Evolutionary conservation across 2,888 invertebrate genomes (phyloP), one percentile per base, ranked within the genome.

Genomic region (Eupithecia exiguata): DNA sequence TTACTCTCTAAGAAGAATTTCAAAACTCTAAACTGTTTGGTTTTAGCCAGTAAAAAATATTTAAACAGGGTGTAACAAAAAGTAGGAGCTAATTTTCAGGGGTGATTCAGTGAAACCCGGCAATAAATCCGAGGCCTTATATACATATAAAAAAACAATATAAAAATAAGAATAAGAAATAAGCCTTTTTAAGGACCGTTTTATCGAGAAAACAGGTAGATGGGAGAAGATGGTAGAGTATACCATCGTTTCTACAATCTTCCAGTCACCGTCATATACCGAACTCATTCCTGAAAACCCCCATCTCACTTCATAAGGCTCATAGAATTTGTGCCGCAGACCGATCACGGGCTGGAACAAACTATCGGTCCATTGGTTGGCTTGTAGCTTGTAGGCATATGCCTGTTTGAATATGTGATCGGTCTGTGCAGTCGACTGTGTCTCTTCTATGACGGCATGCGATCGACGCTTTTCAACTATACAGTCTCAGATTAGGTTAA

Each of bases 281-380:
- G 58, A 25, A 58, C 58, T 58, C 58, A 58, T 58, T 58, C 58
- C 58, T 25, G 58, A 5, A 58, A 58, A 58, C 58, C 9, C 49
- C 21, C 25, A 12, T 14, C 58, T 58, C 58, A 14, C 25, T 25
- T 25, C 25, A 25, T 25, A 58, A 25, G 58, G 25, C 58, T 58
- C 58, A 58, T 58, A 58, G 58, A 58, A 58, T 58, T 5, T 58
- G 25, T 58, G 12, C 14, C 25, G 25, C 4, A 58, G 58, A 25
- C 12, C 25, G 58, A 58, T 25, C 25, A 58, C 25, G 25, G 21
- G 25, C 21, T 21, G 46, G 21, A 25, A 14, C 58, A 58, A 58
- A 58, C 58, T 14, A 25, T 58, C 58, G 58, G 58, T 58, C 58
- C 25, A 58, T 25, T 58, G 58, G 58, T 58, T 58, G 58, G 58